Conservation (phyloP, 2,113 vertebrate species). For the Amphilophus citrinellus region DNA sequence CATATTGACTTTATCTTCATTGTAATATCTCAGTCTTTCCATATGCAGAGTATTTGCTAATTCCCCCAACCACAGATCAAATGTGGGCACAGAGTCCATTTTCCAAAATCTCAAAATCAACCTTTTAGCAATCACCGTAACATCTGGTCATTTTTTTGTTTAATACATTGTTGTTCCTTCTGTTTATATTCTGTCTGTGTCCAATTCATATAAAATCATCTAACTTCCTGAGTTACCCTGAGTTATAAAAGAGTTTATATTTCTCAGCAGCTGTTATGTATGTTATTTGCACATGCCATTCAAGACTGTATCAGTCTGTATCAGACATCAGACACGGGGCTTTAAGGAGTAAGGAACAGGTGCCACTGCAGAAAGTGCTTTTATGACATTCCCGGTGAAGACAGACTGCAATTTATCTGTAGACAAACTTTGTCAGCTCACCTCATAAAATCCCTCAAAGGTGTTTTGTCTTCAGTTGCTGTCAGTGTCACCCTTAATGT, state of each 20-base stretch:
- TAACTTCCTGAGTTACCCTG: no score
- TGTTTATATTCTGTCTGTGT: background rate
- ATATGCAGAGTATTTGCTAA: no score
- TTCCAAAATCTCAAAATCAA: no score
- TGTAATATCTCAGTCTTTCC: no score
- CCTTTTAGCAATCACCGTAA: no score
- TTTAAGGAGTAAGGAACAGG: background rate
- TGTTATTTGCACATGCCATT: background rate
- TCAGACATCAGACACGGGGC: background rate
- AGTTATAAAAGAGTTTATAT: background rate
- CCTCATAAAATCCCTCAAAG: constrained; percentile 39
- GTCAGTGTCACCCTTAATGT: constrained; percentile 16
- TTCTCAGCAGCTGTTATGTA: background rate
- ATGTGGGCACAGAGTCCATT: no score
- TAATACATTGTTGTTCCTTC: background rate
- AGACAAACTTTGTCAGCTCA: constrained; percentile 32
- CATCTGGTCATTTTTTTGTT: no score
- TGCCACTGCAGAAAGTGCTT: background rate
- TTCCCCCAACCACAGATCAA: no score
- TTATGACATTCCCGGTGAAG: background rate
- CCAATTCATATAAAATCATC: no score
- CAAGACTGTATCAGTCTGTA: background rate
- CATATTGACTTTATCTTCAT: no score
- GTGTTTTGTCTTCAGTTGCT: constrained; percentile 5
- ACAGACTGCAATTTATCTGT: constrained; percentile 33